Conservation (phyloP, 1,140 invertebrate genomes). For the Armadillidium nasatum region DNA sequence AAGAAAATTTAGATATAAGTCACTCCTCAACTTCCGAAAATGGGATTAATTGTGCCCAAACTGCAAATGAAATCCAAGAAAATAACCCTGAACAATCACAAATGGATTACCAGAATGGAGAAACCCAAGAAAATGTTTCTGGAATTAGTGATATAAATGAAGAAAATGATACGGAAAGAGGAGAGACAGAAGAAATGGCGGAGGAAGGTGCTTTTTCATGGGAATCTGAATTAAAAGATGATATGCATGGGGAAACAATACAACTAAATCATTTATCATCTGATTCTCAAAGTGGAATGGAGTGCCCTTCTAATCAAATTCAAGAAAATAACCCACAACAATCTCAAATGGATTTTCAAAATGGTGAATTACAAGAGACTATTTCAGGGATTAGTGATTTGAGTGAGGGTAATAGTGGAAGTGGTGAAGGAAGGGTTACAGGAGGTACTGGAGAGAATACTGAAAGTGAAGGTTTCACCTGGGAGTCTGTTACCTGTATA, state of each 20-base stretch:
- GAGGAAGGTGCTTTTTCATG: constrained; percentile 43
- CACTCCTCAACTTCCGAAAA: not conserved
- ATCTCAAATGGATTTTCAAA: not conserved
- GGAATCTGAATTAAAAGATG: constrained; percentile 31
- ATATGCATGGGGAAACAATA: too few relatives aligned
- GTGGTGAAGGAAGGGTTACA: constrained; percentile 42
- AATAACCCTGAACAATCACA: not conserved
- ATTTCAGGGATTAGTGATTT: constrained; percentile 14
- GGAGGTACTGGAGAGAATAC: constrained; percentile 30
- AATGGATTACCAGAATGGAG: not conserved
- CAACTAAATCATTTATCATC: not conserved
- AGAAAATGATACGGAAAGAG: constrained; percentile 36
- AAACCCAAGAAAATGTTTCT: not conserved
- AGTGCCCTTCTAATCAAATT: not conserved
- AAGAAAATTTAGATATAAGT: not conserved
- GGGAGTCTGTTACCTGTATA: constrained; percentile 57
- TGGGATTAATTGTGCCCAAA: not conserved
- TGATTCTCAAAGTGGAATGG: not conserved
- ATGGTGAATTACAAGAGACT: not conserved
- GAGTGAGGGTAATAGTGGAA: constrained; percentile 31
- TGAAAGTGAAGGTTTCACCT: constrained; percentile 41
- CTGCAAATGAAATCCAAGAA: not conserved
- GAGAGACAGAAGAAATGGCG: constrained; percentile 35
- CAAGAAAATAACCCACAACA: not conserved
- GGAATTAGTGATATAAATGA: constrained; percentile 14